Evolutionary conservation across 2,888 invertebrate species (phyloP), one percentile per base, ranked within the genome.

Genomic region (Pammene aurita): DNA sequence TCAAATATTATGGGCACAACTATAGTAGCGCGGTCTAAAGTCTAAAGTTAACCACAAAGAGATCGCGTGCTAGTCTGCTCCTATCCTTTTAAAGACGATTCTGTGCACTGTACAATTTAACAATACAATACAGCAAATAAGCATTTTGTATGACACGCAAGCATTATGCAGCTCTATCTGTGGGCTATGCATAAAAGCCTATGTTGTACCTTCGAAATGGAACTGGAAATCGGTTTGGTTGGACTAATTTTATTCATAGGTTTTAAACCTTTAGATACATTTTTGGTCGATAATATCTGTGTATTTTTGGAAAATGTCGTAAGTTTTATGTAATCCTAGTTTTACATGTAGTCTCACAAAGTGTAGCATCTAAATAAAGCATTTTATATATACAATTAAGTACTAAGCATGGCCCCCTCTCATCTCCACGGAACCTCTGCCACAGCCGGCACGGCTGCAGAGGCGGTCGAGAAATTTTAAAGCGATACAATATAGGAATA

Each of bases 61-160:
- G 54, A 5, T 64, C 54, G 54, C 63, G 55, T 55, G 55, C 13
- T 9, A 38, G 16, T 41, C 50, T 26, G 62, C 48, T 10, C n/a
- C 38, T n/a, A 41, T 62, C 62, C 41, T 54, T 52, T 62, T 46
- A 62, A 61, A 55, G 67, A 48, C 58, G 72, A 80, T 72, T 75
- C 67, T 78, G 77, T 79, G 62, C 62, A 75, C 84, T 70, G 75
- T 86, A 84, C 80, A 44, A 74, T 74, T 72, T 70, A 81, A 83
- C 86, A 82, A 83, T 81, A 83, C 86, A 82, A 83, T 81, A 81
- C 81, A 74, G 80, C 80, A 82, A 85, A 83, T 83, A 80, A 84
- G 82, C 84, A 80, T 85, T 84, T 77, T 80, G 80, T 83, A 78
- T 78, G 80, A 80, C 84, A 86, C 84, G 86, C 85, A 75, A 86